Evolutionary conservation across 2,888 invertebrate species (phyloP).

Genomic region (Acronicta alni): DNA sequence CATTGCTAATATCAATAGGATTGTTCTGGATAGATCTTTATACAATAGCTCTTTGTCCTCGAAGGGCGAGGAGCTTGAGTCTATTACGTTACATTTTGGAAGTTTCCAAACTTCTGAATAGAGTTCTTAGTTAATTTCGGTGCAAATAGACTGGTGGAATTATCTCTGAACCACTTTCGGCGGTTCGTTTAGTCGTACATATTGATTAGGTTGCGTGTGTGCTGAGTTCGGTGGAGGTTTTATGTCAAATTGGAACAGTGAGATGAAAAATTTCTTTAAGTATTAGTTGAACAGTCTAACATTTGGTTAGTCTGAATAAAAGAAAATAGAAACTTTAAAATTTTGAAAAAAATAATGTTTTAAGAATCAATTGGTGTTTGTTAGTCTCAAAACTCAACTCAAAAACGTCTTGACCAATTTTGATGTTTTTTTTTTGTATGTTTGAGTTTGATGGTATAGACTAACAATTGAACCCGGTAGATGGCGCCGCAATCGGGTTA

Average conservation of each 20-base stretch:
- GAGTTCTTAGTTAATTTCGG: constrained; percentile 78
- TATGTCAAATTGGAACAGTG: background rate
- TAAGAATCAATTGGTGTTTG: too few relatives aligned
- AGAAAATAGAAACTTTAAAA: too few relatives aligned
- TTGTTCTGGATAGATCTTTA: constrained; percentile 58
- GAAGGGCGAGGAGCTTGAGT: constrained; percentile 56
- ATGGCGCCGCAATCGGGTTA: too few relatives aligned
- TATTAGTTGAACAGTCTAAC: too few relatives aligned
- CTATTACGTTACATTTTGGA: constrained; percentile 77
- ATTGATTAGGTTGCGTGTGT: constrained; percentile 29
- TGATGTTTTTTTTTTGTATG: too few relatives aligned
- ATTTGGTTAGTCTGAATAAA: too few relatives aligned
- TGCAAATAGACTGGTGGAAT: constrained; percentile 70
- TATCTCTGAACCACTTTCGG: constrained; percentile 49
- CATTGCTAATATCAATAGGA: constrained; percentile 66
- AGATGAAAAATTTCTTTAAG: background rate
- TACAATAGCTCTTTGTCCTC: constrained; percentile 76
- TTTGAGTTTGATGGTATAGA: too few relatives aligned
- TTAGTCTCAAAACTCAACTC: too few relatives aligned
- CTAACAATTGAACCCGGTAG: too few relatives aligned
- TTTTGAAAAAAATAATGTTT: too few relatives aligned
- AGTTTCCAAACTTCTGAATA: constrained; percentile 78
- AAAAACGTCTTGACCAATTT: too few relatives aligned
- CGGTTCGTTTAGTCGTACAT: constrained; percentile 39
- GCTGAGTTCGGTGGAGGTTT: background rate